Evolutionary conservation across 1,140 invertebrate genomes (phyloP), one percentile per base, ranked within the genome.

Genomic region (Harlomillsia oculata): DNA sequence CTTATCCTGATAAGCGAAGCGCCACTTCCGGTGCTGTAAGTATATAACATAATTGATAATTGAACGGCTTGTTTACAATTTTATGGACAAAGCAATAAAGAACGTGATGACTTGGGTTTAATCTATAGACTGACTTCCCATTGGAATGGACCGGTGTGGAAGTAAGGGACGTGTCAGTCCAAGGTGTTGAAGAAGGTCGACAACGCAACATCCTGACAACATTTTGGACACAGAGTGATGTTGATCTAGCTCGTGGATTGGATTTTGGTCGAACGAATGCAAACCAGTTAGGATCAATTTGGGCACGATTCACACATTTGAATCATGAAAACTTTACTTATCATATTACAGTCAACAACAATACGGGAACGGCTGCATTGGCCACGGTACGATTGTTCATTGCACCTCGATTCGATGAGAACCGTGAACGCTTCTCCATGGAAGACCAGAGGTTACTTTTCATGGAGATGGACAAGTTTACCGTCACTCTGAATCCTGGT

Each of bases 401-500:
- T 50, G 83, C 78, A 0, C 85, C 86, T 0, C 80, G 77, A 51
- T 66, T 72, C 14, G 82, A 87, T 61, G 85, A 87, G 66, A 72
- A 77, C 16, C 81, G 81, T 1, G 70, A 77, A 5, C 75, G 74
- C 3, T 77, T 84, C 67, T 55, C 70, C 13, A 79, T 84, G 66
- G 72, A 77, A 0, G 79, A 84, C 23, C 82, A 87, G 68, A 75
- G 82, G 21, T 66, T 75, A 3, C 70, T 86, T 23, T 84, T 87
- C 78, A 79, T 87, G 30, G 85, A 88, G 66, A 71, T 88, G 71
- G 86, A 88, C 69, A 85, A 85, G 69, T 86, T 86, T 66, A 75
- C 78, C 6, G 74, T 23, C 23, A 29, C 20, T 54, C 51, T 59
- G 21, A 28, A 32, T 23, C 23, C 51, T 5, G 57, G 57, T 20